Base-by-base conservation (phyloP, 1,140 invertebrate species). In the Ruditapes philippinarum region DNA sequence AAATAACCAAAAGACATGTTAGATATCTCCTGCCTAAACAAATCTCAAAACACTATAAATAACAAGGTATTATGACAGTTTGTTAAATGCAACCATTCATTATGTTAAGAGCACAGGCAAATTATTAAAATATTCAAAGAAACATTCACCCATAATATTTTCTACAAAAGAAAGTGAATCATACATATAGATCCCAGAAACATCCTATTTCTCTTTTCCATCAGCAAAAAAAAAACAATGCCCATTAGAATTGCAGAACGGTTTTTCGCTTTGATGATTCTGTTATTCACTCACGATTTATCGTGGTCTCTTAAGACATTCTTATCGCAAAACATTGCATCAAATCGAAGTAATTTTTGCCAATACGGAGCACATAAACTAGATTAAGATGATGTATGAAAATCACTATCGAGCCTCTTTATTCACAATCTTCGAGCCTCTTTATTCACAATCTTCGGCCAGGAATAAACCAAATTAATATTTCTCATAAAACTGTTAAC, bases 41-140 rank as follows among this genome's bases (percentile, higher is more conserved):
- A 25, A 62, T 62, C 57, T 62, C 57, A 62, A 38, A 51, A 78
- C 54, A 57, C 42, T 28, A 33, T 54, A 54, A 54, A 11, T 78
- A 78, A 78, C 45, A 49, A 78, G 19, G n/a, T 78, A 54, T 78
- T 78, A 31, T 78, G 74, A 78, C 74, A 78, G 36, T 22, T 25
- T 74, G n/a, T 28, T 54, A 78, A 78, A 78, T 38, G 49, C 45
- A 54, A 31, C 36, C 45, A 78, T 78, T 78, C 45, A 49, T 78
- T 78, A 78, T 78, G 1, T 33, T 14, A 17, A n/a, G 25, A 76
- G 73, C 22, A 11, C 12, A 19, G 17, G 12, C 25, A 65, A 65
- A 1, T 7, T 25, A 57, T 5, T 12, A 57, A 5, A 4, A 57
- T 25, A 57, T 57, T 57, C 25, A 19, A 19, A 57, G 25, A 5